These are phyloP conservation scores for Pterocles orientalis DNA, from an alignment of 2,113 vertebrate species.

Conservation along the genomic window DNA sequence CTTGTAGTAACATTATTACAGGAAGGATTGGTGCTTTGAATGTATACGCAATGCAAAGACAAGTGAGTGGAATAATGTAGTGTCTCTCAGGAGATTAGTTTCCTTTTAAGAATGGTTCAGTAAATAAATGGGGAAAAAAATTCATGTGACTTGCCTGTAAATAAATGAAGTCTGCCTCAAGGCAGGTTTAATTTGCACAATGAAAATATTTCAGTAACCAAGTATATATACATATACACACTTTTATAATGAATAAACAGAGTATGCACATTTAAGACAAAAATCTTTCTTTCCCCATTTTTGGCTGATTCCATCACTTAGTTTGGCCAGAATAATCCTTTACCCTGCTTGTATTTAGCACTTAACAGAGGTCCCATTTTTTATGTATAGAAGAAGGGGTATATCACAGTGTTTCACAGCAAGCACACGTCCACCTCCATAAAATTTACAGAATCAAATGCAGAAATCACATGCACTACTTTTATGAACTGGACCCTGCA, in stretches of 20 bases:
- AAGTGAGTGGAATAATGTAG: neutral
- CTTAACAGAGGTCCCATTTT: neutral
- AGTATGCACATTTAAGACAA: neutral
- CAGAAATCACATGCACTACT: conserved; percentile 6
- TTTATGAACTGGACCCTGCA: neutral
- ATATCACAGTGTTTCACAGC: neutral
- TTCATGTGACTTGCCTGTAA: conserved; percentile 10
- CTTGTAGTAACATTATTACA: neutral
- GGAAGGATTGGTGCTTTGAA: neutral
- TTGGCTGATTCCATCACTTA: conserved; percentile 7
- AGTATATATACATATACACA: neutral
- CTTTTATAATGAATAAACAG: conserved; percentile 12
- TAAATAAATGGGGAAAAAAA: conserved; percentile 40
- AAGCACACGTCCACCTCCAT: neutral
- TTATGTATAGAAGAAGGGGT: neutral
- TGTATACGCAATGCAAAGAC: neutral
- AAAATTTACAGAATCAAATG: conserved; percentile 13
- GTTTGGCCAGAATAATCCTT: neutral
- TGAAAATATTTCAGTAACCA: conserved; percentile 33
- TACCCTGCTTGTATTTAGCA: neutral
- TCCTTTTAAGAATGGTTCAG: conserved; percentile 8
- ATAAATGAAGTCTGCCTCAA: conserved; percentile 35
- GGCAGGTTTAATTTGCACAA: conserved; percentile 35
- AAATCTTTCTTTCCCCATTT: neutral
- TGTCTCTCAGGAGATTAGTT: neutral